phyloP scores from a whole-genome alignment of 2,113 vertebrate species.

The Pavo muticus region DNA sequence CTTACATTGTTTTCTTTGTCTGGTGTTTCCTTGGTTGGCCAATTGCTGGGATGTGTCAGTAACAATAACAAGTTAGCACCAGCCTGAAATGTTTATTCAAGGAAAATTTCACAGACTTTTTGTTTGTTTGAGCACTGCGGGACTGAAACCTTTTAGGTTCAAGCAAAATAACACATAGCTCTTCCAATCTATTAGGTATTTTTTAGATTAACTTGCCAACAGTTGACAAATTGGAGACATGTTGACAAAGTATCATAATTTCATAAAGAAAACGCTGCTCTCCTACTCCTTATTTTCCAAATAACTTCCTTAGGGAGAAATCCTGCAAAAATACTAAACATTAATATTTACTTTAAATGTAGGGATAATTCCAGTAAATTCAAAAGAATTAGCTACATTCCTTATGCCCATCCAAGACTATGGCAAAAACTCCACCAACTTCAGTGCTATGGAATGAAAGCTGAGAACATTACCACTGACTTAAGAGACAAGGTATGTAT shows the following conservation, averaged over 20 bases:
- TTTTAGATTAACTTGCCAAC: neutral
- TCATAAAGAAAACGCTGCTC: neutral
- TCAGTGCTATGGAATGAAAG: neutral
- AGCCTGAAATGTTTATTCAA: conserved; percentile 52
- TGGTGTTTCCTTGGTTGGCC: conserved; percentile 27
- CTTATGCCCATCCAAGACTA: neutral
- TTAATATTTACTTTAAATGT: neutral
- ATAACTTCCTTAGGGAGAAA: neutral
- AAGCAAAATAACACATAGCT: neutral
- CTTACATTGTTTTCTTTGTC: conserved; percentile 48
- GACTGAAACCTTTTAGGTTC: conserved; percentile 12
- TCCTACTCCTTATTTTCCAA: neutral
- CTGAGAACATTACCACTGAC: neutral
- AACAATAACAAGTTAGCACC: conserved; percentile 54
- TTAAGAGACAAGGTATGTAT: neutral
- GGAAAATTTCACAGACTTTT: conserved; percentile 54
- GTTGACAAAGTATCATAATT: neutral
- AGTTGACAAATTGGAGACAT: conserved; percentile 2
- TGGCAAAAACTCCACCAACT: neutral
- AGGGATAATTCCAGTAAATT: neutral
- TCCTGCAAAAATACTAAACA: neutral
- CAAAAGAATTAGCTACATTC: neutral
- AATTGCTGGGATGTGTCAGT: conserved; percentile 26
- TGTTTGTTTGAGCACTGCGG: conserved; percentile 36
- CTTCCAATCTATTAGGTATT: neutral